These are phyloP conservation scores for Telmatherina bonti DNA, from an alignment of 2,797 vertebrate genomes.

Conservation along the genomic window DNA sequence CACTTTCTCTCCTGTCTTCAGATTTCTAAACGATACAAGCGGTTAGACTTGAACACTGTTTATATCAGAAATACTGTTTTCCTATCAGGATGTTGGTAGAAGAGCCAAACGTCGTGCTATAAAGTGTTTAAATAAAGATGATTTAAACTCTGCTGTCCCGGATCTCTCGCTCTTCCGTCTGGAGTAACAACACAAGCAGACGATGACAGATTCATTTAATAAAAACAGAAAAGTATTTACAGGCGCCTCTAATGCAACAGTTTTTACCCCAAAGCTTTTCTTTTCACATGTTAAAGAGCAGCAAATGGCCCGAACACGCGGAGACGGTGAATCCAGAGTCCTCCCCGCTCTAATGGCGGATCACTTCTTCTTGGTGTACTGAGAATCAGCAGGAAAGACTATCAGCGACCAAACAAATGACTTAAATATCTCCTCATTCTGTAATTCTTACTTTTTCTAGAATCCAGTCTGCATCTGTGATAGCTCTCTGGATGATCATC, in stretches of 20 bases:
- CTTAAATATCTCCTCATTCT: not conserved
- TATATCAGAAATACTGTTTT: slow-evolving; percentile 33
- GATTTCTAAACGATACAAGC: slow-evolving; percentile 14
- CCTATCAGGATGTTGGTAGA: not conserved
- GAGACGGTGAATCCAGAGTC: not conserved
- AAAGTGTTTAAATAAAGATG: slow-evolving; percentile 32
- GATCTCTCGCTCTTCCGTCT: too few relatives aligned
- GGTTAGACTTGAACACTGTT: slow-evolving; percentile 59
- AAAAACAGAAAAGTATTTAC: not conserved
- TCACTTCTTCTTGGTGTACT: slow-evolving; percentile 72
- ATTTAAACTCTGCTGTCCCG: not conserved
- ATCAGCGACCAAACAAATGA: not conserved
- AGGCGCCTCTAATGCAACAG: not conserved
- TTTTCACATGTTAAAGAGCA: not conserved
- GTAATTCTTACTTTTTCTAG: slow-evolving; percentile 73
- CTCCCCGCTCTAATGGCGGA: not conserved
- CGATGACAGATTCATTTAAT: slow-evolving; percentile 1
- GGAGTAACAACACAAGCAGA: not conserved
- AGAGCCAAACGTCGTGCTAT: slow-evolving; percentile 1
- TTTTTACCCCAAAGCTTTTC: not conserved
- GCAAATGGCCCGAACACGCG: not conserved
- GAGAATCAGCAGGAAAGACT: not conserved
- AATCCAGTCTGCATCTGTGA: slow-evolving; percentile 81
- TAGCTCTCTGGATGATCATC: slow-evolving; percentile 78
- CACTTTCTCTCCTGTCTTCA: slow-evolving; percentile 1